phyloP scores from a whole-genome alignment of 2,888 invertebrate genomes.

The Melangyna quadrimaculata region DNA sequence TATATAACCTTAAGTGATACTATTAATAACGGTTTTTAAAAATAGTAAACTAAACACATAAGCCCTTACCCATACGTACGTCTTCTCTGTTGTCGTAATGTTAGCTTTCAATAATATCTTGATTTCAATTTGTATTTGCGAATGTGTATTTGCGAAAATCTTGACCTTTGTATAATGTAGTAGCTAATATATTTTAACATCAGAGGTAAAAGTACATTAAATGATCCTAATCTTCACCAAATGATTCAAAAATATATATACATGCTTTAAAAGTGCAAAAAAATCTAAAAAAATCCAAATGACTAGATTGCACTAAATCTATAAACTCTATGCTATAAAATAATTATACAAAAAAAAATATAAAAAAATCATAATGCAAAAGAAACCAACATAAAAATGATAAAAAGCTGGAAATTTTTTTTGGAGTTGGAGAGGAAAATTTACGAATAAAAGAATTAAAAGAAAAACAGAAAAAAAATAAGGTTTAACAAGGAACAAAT shows the following conservation, averaged over 20 bases:
- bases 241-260: neutral
- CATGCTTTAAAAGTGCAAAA: conserved; percentile 46
- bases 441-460: conserved; percentile 48
- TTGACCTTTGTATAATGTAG: too few species aligned
- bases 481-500: conserved; percentile 73
- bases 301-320: conserved; percentile 30
- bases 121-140: too few species aligned
- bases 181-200: too few species aligned
- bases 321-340: conserved; percentile 39
- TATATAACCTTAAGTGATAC: too few species aligned
- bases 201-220: neutral
- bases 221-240: neutral
- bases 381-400: conserved; percentile 64
- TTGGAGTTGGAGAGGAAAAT: conserved; percentile 21
- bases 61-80: too few species aligned
- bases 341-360: conserved; percentile 7
- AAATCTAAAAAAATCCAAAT: conserved; percentile 12
- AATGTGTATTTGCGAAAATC: too few species aligned
- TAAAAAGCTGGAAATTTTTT: conserved; percentile 44
- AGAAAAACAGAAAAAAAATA: conserved; percentile 49
- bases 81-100: too few species aligned
- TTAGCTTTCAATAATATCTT: too few species aligned
- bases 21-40: too few species aligned
- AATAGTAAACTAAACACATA: too few species aligned
- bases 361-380: conserved; percentile 43